Conservation (phyloP, 2,113 vertebrate species). For the Melospiza georgiana region DNA sequence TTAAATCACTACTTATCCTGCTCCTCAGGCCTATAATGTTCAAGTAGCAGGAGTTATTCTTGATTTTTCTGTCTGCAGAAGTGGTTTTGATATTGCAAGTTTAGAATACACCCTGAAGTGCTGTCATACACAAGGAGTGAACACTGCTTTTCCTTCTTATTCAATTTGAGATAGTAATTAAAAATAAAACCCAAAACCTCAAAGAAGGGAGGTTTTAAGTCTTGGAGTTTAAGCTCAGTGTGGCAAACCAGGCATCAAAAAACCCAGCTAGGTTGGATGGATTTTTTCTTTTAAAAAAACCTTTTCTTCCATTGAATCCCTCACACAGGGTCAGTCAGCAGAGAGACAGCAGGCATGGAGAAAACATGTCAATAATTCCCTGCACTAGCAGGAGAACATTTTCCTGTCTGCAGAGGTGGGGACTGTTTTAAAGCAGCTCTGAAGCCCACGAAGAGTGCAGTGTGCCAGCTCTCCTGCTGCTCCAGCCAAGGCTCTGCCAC, state of each 20-base stretch:
- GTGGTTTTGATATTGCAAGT: neutral
- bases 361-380: neutral
- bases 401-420: slow-evolving; percentile 8
- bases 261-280: neutral
- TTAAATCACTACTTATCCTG: neutral
- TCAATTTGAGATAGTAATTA: neutral
- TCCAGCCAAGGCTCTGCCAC: slow-evolving; percentile 30
- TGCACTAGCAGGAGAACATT: neutral
- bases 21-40: neutral
- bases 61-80: neutral
- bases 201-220: neutral
- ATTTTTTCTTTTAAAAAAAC: neutral
- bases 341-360: neutral
- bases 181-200: slow-evolving; percentile 8
- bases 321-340: neutral
- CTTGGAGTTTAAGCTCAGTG: neutral
- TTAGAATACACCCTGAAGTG: neutral
- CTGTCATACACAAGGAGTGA: fast-evolving
- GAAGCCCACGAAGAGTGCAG: neutral
- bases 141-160: neutral
- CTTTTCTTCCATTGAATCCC: neutral
- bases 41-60: neutral
- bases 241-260: neutral
- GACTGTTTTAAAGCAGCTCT: slow-evolving; percentile 5
- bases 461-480: slow-evolving; percentile 34